phyloP scores from a whole-genome alignment of 1,140 invertebrate genomes.

The Drosophila auraria region DNA sequence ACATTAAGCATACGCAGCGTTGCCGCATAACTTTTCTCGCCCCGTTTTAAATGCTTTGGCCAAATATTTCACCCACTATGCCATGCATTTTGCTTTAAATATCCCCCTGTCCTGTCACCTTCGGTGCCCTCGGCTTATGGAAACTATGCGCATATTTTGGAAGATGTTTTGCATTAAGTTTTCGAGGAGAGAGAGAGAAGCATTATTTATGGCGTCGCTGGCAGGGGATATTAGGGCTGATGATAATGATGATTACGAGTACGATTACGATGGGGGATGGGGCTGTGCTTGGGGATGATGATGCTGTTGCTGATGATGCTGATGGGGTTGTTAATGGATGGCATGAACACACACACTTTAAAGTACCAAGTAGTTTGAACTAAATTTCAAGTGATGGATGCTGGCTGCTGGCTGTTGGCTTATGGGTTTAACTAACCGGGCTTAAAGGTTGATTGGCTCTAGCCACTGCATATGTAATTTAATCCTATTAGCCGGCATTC shows the following conservation, averaged over 20 bases:
- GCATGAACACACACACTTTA: conserved; percentile 37
- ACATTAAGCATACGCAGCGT: conserved; percentile 34
- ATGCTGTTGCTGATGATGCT: background rate
- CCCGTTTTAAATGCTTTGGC: conserved; percentile 31
- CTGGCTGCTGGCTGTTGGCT: conserved; percentile 25
- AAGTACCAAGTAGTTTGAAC: conserved; percentile 39
- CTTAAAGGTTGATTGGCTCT: conserved; percentile 21
- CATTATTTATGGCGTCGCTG: conserved; percentile 50
- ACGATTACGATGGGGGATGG: background rate
- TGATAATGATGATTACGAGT: conserved; percentile 42
- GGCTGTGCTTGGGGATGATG: background rate
- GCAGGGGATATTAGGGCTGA: conserved; percentile 41
- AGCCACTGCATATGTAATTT: background rate
- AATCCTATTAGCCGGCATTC: background rate
- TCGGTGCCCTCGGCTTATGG: background rate
- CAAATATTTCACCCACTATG: conserved; percentile 46
- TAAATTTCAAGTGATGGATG: conserved; percentile 43
- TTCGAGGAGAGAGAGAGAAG: background rate
- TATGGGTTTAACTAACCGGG: conserved; percentile 18
- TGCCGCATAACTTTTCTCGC: conserved; percentile 36
- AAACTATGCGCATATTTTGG: conserved; percentile 53
- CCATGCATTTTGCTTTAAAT: conserved; percentile 41
- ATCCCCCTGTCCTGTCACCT: background rate
- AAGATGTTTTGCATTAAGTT: conserved; percentile 54
- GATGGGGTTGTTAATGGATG: conserved; percentile 38